A percentile compares a stretch with the other conserved stretches of the same genome.
Evolutionary conservation across 2,113 vertebrate species (phyloP).

Genomic region (Phrynocephalus versicolor): DNA sequence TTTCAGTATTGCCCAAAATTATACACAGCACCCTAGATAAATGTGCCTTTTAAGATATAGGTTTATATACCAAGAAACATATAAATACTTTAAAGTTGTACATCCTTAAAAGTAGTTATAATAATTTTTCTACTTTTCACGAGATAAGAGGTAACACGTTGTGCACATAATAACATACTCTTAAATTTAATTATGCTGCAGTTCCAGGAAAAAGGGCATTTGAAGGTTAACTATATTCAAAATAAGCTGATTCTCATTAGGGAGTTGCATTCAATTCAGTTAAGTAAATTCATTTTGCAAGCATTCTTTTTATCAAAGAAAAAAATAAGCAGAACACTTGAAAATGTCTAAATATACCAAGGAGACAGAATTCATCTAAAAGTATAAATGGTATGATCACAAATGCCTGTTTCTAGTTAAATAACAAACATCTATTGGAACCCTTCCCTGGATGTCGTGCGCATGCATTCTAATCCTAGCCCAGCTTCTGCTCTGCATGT

Average conservation of each 20-base stretch:
- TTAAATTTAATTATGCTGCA: conserved; percentile 51
- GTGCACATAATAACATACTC: conserved; percentile 51
- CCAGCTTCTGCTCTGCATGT: no score
- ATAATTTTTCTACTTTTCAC: conserved; percentile 37
- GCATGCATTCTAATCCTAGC: no score
- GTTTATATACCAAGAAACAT: background rate
- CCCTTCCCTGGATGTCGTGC: no score
- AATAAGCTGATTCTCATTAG: conserved; percentile 59
- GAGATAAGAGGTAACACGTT: conserved; percentile 49
- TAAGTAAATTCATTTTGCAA: conserved; percentile 59
- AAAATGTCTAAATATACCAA: conserved; percentile 50
- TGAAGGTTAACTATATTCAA: conserved; percentile 63
- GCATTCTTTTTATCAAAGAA: conserved; percentile 62
- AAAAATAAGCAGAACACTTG: conserved; percentile 47
- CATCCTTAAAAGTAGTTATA: conserved; percentile 25
- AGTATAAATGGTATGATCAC: conserved; percentile 4
- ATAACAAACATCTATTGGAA: no score
- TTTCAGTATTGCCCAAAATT: conserved; percentile 18
- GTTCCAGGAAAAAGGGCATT: conserved; percentile 26
- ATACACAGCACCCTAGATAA: conserved; percentile 13
- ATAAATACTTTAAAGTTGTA: conserved; percentile 3
- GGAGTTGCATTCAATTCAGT: conserved; percentile 57
- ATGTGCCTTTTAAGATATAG: conserved; percentile 20
- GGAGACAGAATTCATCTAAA: conserved; percentile 11
- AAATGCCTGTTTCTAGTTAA: conserved; percentile 6